Evolutionary conservation across 2,797 vertebrate genomes (phyloP).

Genomic region (Aldrovandia affinis): DNA sequence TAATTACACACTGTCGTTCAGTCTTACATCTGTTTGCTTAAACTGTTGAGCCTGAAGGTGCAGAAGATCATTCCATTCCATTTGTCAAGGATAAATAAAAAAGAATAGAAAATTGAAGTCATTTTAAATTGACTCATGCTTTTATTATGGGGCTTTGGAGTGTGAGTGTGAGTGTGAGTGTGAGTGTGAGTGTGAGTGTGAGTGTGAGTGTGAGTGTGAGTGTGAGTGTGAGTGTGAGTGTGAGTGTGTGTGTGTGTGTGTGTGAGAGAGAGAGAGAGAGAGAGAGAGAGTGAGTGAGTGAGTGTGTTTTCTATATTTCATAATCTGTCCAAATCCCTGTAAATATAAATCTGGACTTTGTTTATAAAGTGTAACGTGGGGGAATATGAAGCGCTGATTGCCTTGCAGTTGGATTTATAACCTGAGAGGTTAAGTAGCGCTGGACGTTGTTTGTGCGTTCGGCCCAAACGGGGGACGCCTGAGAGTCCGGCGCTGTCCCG

Average conservation of each 20-base stretch:
- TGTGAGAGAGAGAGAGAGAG: too few species aligned
- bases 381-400: conserved; percentile 13
- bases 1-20: too few species aligned
- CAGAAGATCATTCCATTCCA: too few species aligned
- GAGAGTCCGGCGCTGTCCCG: too few species aligned
- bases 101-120: too few species aligned
- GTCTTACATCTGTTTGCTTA: too few species aligned
- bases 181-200: background rate
- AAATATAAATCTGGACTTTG: conserved; percentile 14
- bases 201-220: background rate
- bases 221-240: background rate
- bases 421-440: background rate
- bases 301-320: conserved; percentile 2
- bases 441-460: too few species aligned
- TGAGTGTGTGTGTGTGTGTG: background rate
- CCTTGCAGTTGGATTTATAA: background rate
- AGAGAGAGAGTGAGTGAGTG: too few species aligned
- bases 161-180: too few species aligned
- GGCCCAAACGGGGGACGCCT: too few species aligned
- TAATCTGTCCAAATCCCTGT: conserved; percentile 16
- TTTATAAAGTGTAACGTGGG: background rate
- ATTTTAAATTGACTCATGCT: background rate
- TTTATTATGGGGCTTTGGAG: background rate
- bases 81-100: too few species aligned
- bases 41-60: too few species aligned